Evolutionary conservation across 1,140 invertebrate species (phyloP).

Genomic region (Zelostemma sp.): DNA sequence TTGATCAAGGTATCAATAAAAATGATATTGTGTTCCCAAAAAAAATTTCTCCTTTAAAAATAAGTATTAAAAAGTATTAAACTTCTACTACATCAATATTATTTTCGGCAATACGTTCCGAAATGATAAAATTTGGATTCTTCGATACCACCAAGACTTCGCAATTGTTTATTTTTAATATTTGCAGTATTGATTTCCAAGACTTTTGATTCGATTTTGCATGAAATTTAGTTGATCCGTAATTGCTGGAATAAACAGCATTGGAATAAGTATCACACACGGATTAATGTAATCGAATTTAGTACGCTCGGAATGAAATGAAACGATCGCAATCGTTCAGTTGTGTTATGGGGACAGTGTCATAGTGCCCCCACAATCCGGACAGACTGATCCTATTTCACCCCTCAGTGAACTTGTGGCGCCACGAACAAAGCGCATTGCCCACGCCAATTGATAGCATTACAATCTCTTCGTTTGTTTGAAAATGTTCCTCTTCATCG

Average conservation of each 20-base stretch:
- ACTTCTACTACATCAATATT: too few relatives aligned
- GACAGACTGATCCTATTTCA: slow-evolving; percentile 27
- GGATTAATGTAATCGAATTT: slow-evolving; percentile 9
- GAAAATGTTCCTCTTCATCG: slow-evolving; percentile 8
- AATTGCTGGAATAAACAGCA: neutral
- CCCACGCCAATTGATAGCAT: slow-evolving; percentile 13
- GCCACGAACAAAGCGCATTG: slow-evolving; percentile 7
- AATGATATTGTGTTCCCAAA: too few relatives aligned
- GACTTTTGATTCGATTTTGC: too few relatives aligned
- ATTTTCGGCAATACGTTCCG: too few relatives aligned
- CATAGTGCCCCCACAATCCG: slow-evolving; percentile 13
- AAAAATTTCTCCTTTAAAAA: too few relatives aligned
- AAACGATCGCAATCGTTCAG: neutral
- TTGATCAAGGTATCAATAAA: too few relatives aligned
- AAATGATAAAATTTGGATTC: too few relatives aligned
- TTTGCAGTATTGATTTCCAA: too few relatives aligned
- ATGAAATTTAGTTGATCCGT: too few relatives aligned
- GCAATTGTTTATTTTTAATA: too few relatives aligned
- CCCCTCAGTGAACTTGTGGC: slow-evolving; percentile 24
- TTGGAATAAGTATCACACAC: neutral
- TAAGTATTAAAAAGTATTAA: too few relatives aligned
- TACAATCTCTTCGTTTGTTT: slow-evolving; percentile 7
- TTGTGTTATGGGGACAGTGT: slow-evolving; percentile 11
- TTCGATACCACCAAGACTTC: too few relatives aligned
- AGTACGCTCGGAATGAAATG: neutral